Evolutionary conservation across 2,113 vertebrate species (phyloP).

Genomic region (Ailuropoda melanoleuca): DNA sequence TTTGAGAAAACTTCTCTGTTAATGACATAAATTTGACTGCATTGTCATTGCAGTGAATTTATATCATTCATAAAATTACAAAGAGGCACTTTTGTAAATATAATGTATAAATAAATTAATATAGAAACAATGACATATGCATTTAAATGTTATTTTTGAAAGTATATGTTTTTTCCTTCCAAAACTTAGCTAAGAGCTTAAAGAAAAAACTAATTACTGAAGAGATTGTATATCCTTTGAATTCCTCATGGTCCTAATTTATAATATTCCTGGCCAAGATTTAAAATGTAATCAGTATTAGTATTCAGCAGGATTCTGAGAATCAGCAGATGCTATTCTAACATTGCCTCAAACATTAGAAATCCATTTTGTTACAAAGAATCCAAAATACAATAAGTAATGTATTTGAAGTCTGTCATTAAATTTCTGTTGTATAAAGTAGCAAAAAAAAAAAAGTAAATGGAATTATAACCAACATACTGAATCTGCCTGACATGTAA

Average conservation of each 20-base stretch:
- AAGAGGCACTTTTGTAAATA: neutral
- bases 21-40: neutral
- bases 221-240: neutral
- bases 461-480: neutral
- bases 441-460: neutral
- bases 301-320: neutral
- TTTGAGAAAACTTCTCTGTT: neutral
- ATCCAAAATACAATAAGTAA: neutral
- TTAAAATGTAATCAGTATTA: neutral
- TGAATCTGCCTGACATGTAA: neutral
- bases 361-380: neutral
- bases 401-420: neutral
- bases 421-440: neutral
- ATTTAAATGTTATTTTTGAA: neutral
- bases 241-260: neutral
- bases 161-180: neutral
- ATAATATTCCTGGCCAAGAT: neutral
- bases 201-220: neutral
- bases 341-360: neutral
- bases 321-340: neutral
- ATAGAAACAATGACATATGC: neutral
- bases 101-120: neutral
- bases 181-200: neutral
- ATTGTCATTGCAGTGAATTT: neutral
- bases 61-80: neutral